These are phyloP conservation scores for Aphaenogaster rudis DNA, from an alignment of 1,140 invertebrate genomes.

Conservation along the genomic window DNA sequence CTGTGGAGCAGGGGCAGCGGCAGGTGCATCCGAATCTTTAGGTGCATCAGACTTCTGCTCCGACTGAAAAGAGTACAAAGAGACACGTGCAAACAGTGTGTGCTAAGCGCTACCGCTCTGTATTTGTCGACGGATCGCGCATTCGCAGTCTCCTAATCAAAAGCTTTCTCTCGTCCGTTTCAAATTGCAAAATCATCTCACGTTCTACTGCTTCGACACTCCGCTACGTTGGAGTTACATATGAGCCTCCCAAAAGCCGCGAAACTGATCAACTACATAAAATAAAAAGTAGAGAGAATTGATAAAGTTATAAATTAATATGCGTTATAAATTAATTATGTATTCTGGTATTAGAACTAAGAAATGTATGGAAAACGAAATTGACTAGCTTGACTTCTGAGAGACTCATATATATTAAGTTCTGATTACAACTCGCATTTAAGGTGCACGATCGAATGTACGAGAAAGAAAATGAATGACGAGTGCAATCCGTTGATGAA, in stretches of 20 bases:
- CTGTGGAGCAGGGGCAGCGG: constrained; percentile 84
- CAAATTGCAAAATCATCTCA: constrained; percentile 8
- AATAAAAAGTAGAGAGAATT: neutral
- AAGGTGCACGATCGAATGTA: constrained; percentile 3
- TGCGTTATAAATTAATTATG: neutral
- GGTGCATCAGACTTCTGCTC: constrained; percentile 86
- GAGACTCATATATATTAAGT: neutral
- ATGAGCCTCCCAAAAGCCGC: neutral
- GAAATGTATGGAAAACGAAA: neutral
- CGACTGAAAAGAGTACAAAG: constrained; percentile 86
- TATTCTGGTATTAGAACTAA: neutral
- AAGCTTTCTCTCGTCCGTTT: constrained; percentile 17
- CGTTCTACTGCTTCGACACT: neutral
- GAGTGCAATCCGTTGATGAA: constrained; percentile 54
- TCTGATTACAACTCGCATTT: constrained; percentile 1
- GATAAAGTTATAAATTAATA: neutral
- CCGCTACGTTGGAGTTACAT: neutral
- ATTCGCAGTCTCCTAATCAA: constrained; percentile 27
- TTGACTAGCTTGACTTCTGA: neutral
- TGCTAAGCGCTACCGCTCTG: constrained; percentile 74
- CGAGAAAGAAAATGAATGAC: neutral
- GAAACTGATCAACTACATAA: neutral
- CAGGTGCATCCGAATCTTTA: constrained; percentile 85
- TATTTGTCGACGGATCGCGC: constrained; percentile 66
- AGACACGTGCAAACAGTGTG: constrained; percentile 86